Evolutionary conservation across 2,797 vertebrate species (phyloP).

Genomic region (Anguilla megastoma): DNA sequence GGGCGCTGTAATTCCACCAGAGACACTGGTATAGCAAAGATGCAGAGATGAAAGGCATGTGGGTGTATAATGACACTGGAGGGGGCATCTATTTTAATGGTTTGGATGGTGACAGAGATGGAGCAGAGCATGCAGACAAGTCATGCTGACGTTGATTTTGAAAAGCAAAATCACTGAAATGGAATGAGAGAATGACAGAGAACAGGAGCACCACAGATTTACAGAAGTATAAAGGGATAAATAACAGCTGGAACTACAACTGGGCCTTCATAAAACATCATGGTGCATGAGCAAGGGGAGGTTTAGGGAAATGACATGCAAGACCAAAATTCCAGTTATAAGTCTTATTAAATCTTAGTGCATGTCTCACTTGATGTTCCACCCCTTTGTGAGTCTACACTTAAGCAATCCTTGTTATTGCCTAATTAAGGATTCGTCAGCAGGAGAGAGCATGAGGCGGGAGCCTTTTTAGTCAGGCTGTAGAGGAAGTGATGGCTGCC

Average conservation of each 20-base stretch:
- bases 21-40: neutral
- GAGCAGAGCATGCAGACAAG: neutral
- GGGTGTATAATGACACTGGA: neutral
- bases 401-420: neutral
- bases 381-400: neutral
- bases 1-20: neutral
- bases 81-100: neutral
- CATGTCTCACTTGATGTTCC: neutral
- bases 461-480: neutral
- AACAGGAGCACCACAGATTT: neutral
- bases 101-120: neutral
- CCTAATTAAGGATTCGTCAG: neutral
- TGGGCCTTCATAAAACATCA: neutral
- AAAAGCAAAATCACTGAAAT: neutral
- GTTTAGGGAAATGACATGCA: neutral
- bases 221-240: neutral
- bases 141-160: neutral
- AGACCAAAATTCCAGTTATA: neutral
- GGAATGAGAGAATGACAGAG: neutral
- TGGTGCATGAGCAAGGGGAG: neutral
- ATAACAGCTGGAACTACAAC: neutral
- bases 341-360: neutral
- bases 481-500: neutral
- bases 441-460: neutral
- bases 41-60: neutral